phyloP scores from a whole-genome alignment of 1,140 invertebrate genomes.

The Drosophila paulistorum region DNA sequence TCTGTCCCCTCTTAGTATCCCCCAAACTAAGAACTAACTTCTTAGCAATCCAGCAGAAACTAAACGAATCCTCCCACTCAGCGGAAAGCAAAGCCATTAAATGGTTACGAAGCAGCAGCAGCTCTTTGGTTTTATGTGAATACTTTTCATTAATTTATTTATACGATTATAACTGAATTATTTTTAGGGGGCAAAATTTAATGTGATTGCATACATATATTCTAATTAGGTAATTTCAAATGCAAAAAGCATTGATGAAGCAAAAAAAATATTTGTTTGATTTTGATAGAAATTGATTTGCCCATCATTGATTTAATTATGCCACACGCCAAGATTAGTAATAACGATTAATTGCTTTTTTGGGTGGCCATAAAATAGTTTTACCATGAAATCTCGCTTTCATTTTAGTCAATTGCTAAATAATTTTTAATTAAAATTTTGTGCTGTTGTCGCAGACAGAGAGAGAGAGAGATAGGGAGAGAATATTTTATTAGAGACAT shows the following conservation, averaged over 20 bases:
- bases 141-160: constrained; percentile 71
- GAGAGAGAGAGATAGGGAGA: too few relatives aligned
- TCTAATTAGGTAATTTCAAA: constrained; percentile 53
- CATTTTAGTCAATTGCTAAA: neutral
- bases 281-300: constrained; percentile 6
- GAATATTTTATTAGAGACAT: constrained; percentile 56
- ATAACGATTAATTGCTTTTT: constrained; percentile 4
- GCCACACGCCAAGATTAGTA: neutral
- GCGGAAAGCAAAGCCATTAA: constrained; percentile 38
- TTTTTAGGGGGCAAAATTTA: constrained; percentile 49
- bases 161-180: constrained; percentile 36
- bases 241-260: neutral
- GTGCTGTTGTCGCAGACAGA: neutral
- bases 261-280: constrained; percentile 1
- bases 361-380: constrained; percentile 19
- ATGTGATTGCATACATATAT: constrained; percentile 33
- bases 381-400: neutral
- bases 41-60: neutral
- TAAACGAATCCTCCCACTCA: neutral
- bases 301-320: constrained; percentile 16
- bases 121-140: constrained; percentile 45
- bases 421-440: constrained; percentile 55
- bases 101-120: neutral
- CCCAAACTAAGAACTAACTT: neutral
- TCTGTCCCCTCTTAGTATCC: neutral